A percentile compares a stretch with the other conserved stretches of the same genome.
Evolutionary conservation across 2,113 vertebrate species (phyloP).

Genomic region (Shinisaurus crocodilurus): DNA sequence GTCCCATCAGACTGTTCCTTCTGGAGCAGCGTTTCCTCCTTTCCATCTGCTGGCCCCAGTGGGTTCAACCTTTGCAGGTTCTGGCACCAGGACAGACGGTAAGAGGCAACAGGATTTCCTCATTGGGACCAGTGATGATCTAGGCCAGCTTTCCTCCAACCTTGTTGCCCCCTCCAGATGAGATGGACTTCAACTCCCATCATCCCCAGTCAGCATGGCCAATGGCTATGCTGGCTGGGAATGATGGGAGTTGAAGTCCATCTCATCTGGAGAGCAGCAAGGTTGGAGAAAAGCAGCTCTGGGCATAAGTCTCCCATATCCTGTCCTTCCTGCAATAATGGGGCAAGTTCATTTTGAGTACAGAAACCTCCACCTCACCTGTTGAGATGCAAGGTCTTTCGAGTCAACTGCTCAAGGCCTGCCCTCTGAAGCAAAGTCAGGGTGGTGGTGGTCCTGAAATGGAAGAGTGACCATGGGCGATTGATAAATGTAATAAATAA

Average conservation of each 20-base stretch:
- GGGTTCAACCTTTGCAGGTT: slow-evolving; percentile 89
- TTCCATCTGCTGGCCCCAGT: slow-evolving; percentile 76
- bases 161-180: no score
- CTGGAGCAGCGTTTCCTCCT: slow-evolving; percentile 78
- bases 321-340: background rate
- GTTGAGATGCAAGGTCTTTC: background rate
- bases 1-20: slow-evolving; percentile 85
- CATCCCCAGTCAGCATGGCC: no score
- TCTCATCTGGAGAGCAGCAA: background rate
- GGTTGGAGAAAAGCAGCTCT: no score
- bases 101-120: slow-evolving; percentile 77
- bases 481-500: no score
- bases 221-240: no score
- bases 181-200: no score
- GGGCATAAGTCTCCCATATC: background rate
- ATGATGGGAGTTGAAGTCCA: background rate
- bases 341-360: background rate
- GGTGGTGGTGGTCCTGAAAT: background rate
- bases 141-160: background rate
- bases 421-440: background rate
- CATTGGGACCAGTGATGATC: slow-evolving; percentile 60
- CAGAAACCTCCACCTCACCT: background rate
- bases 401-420: background rate
- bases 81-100: slow-evolving; percentile 74
- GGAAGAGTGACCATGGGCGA: no score